Base-by-base conservation (phyloP, 2,888 invertebrate genomes). In the Heteropelma amictum region DNA sequence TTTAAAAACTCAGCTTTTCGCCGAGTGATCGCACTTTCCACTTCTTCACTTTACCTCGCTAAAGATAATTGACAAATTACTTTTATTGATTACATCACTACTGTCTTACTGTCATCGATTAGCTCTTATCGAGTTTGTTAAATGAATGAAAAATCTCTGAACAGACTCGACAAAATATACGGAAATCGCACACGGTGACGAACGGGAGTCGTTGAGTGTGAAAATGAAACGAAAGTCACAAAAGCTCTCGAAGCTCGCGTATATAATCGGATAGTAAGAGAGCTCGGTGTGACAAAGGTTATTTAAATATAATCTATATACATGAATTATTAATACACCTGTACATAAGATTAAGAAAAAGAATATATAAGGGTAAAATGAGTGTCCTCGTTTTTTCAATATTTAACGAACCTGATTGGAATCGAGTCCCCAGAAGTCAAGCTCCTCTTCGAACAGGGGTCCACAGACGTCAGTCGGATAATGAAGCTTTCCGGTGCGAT, bases 381-480 rank as follows among this genome's bases (percentile, higher is more conserved):
- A 7, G 17, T 49, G 6, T 28, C 21, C 6, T 1, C 12, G 23
- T 30, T 60, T 35, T 67, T 71, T 67, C 54, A 61, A 70, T 63
- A 71, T 63, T 75, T 63, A 75, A 79, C 77, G 72, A 76, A 99
- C 98, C 91, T 99, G 99, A 92, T 99, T 99, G 47, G 99, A 96
- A 89, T 99, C 99, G 82, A 99, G 93, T 12, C 98, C 98, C 98
- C 98, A 99, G 90, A 98, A 99, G 90, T 99, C 99, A 81, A 99
- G 93, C 90, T 99, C 99, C 89, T 99, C 99, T 89, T 99, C 99
- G 89, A 99, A 99, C 79, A 99, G 92, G 63, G 99, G 99, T 51
- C 99, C 99, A 90, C 99, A 99, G 1, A 99, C 99, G 89, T 99
- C 98, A 64, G 98, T 98, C 14, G 99, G 99, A 90, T 99, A 99